phyloP scores from a whole-genome alignment of 2,888 invertebrate species.

The Petrolisthes cinctipes region DNA sequence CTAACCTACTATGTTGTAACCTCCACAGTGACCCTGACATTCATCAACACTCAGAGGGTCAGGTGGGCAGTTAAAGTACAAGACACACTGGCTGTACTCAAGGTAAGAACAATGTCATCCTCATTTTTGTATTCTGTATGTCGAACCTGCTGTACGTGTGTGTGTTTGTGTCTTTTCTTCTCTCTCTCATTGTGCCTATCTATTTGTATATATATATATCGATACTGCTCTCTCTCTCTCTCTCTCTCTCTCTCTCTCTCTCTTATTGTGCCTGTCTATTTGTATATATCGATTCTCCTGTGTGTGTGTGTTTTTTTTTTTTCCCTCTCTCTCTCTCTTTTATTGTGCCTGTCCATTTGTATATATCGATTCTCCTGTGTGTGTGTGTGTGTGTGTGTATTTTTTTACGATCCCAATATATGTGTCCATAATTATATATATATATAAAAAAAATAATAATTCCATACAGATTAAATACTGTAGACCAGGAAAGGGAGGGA shows the following conservation, averaged over 20 bases:
- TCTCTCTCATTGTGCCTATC: background rate
- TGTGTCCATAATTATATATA: no score
- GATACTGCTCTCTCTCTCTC: background rate
- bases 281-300: background rate
- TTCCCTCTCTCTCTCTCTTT: background rate
- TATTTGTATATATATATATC: background rate
- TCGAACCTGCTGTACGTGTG: background rate
- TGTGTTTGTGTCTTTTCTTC: no score
- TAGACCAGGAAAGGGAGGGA: no score
- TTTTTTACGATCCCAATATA: no score
- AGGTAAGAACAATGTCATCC: background rate
- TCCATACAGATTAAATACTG: no score
- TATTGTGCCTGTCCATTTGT: background rate
- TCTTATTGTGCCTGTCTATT: background rate
- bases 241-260: constrained; percentile 1
- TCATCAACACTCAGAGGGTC: no score
- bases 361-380: no score
- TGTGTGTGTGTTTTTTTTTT: background rate
- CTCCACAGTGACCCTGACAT: no score
- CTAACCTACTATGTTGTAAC: background rate
- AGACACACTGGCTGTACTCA: background rate
- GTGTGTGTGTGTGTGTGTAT: no score
- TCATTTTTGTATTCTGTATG: background rate
- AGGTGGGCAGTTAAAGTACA: no score
- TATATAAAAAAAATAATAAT: no score